Evolutionary conservation across 2,888 invertebrate species (phyloP).

Genomic region (Cryptophagus acutangulus): DNA sequence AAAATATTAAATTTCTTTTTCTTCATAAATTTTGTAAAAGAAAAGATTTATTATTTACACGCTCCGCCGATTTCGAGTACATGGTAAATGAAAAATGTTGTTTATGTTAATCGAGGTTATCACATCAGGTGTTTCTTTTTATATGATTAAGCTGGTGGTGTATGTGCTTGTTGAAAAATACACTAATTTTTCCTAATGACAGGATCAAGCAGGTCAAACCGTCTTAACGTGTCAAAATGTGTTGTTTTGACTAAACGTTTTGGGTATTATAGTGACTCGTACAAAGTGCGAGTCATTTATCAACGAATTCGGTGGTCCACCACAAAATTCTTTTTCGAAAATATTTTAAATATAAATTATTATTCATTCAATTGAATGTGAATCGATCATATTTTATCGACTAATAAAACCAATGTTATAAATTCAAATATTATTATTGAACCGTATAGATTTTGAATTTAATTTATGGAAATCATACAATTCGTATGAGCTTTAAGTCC

Average conservation of each 20-base stretch:
- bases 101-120: constrained; percentile 11
- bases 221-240: constrained; percentile 13
- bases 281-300: constrained; percentile 13
- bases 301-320: constrained; percentile 16
- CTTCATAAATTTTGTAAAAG: constrained; percentile 1
- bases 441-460: too few relatives aligned
- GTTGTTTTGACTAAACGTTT: constrained; percentile 14
- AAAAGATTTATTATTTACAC: neutral
- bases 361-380: too few relatives aligned
- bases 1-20: constrained; percentile 4
- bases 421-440: too few relatives aligned
- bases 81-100: constrained; percentile 9
- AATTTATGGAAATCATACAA: too few relatives aligned
- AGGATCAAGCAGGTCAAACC: constrained; percentile 7
- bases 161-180: constrained; percentile 9
- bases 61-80: constrained; percentile 9
- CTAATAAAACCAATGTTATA: too few relatives aligned
- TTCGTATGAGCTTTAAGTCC: too few relatives aligned
- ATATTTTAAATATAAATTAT: too few relatives aligned
- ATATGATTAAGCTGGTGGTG: constrained; percentile 3
- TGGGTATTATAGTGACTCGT: constrained; percentile 13
- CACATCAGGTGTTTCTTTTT: constrained; percentile 3
- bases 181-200: constrained; percentile 15
- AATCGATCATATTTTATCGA: too few relatives aligned
- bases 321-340: too few relatives aligned